Conservation (phyloP, 1,140 invertebrate genomes). For the Yoshiicerus persimilis region DNA sequence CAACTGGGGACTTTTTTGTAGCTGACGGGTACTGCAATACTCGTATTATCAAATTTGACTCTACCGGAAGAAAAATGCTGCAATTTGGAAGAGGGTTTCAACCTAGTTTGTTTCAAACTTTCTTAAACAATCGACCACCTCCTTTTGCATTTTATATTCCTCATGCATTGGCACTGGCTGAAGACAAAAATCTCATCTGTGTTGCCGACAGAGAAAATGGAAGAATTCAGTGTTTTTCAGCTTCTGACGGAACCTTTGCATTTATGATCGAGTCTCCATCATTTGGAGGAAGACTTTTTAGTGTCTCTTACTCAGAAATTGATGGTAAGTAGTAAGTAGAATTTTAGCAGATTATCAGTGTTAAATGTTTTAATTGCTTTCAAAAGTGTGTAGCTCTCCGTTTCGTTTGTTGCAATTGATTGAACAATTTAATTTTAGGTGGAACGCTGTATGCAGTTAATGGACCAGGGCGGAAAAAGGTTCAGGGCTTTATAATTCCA, state of each 20-base stretch:
- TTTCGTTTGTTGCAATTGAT: neutral
- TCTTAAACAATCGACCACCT: conserved; percentile 35
- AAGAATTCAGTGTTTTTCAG: conserved; percentile 76
- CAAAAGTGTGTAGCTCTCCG: no score
- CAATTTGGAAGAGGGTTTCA: conserved; percentile 41
- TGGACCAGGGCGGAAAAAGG: conserved; percentile 53
- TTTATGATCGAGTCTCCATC: conserved; percentile 57
- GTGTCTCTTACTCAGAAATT: conserved; percentile 65
- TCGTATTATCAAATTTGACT: conserved; percentile 79
- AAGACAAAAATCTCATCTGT: conserved; percentile 72
- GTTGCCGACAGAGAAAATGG: conserved; percentile 90
- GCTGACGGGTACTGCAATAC: conserved; percentile 94
- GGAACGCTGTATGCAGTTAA: conserved; percentile 59
- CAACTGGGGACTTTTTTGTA: conserved; percentile 85
- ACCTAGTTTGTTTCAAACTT: conserved; percentile 26
- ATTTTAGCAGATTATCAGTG: neutral
- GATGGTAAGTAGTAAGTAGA: conserved; percentile 52
- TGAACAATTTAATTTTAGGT: conserved; percentile 49
- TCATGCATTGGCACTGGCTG: conserved; percentile 60
- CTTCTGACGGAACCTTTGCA: conserved; percentile 64
- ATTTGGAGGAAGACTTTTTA: conserved; percentile 68
- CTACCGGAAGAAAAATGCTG: conserved; percentile 67
- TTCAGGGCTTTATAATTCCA: conserved; percentile 70
- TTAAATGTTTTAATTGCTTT: no score
- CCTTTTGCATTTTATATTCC: conserved; percentile 46